Percentiles rank a stretch among this genome's conserved stretches.
phyloP scores from a whole-genome alignment of 2,888 invertebrate genomes.

The Pandemis corylana region DNA sequence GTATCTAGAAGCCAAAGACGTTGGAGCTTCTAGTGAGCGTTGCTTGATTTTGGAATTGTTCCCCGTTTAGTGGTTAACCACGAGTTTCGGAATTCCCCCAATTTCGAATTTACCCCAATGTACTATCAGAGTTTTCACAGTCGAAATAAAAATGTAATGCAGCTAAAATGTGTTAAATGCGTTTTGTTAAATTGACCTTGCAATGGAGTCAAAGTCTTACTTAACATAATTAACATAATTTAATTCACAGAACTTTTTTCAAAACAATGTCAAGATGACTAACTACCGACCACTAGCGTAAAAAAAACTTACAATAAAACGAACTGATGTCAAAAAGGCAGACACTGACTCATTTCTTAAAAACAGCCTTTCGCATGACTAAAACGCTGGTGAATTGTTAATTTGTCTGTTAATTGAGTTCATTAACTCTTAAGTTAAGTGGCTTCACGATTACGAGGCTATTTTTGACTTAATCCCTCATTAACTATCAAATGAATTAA shows the following conservation, averaged over 20 bases:
- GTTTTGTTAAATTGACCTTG: too few species aligned
- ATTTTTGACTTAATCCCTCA: neutral
- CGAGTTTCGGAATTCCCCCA: too few species aligned
- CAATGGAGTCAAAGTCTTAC: neutral
- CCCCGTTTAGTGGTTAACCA: too few species aligned
- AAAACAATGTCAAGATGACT: neutral
- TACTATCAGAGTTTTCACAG: neutral
- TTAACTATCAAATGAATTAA: too few species aligned
- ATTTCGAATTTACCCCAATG: too few species aligned
- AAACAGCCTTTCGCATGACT: neutral
- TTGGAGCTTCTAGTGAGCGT: too few species aligned
- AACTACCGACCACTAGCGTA: neutral
- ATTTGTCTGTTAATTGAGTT: slow-evolving; percentile 20
- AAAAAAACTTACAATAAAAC: neutral
- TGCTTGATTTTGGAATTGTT: too few species aligned
- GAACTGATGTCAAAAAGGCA: neutral
- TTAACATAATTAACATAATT: too few species aligned
- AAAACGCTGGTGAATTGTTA: slow-evolving; percentile 10
- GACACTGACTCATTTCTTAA: slow-evolving; percentile 22
- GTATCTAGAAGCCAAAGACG: too few species aligned
- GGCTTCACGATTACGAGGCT: neutral
- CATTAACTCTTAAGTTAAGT: neutral
- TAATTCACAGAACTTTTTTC: too few species aligned
- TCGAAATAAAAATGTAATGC: neutral
- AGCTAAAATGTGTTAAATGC: neutral